Evolutionary conservation across 2,888 invertebrate genomes (phyloP), one percentile per base, ranked within the genome.

Genomic region (Spisula subtruncata): DNA sequence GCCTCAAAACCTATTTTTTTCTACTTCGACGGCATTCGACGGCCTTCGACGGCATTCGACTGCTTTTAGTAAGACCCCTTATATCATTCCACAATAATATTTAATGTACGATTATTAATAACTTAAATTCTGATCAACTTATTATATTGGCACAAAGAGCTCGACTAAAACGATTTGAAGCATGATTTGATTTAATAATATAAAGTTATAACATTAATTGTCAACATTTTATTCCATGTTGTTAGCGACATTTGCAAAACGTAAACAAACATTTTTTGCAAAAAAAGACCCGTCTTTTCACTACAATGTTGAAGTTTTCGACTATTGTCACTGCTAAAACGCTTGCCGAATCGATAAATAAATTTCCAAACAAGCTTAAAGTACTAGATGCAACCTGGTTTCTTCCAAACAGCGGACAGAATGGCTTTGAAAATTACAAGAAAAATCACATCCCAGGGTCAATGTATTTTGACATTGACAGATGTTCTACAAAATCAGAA

Each of bases 381-480:
- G 91, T 96, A 35, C 85, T 96, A 12, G 96, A 96, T 91, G 94
- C 94, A 5, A 94, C 96, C 1, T 96, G 95, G 94, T 95, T 96
- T 85, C 87, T 96, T 51, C 96, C 96, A 48, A 92, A 85, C 48
- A 89, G 93, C 14, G 94, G 94, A 0, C 93, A 94, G 90, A 94
- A 95, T 88, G 94, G 94, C 0, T 82, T 86, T 54, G 89, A 88
- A 29, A 96, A 96, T 86, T 96, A 93, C 88, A 56, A 85, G 35
- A 86, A 94, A 46, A 92, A 93, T 20, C 96, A 96, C 85, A 96
- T 96, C 54, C 95, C 96, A 0, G 95, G 94, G 1, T 95, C 96
- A 1, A 87, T 92, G 66, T 96, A 96, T 90, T 96, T 96, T 89
- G 96, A 96, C 89, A 94, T 96, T 82, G 95, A 95, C 35, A 95